phyloP scores from a whole-genome alignment of 1,140 invertebrate genomes.

The Eubasilissa regina region DNA sequence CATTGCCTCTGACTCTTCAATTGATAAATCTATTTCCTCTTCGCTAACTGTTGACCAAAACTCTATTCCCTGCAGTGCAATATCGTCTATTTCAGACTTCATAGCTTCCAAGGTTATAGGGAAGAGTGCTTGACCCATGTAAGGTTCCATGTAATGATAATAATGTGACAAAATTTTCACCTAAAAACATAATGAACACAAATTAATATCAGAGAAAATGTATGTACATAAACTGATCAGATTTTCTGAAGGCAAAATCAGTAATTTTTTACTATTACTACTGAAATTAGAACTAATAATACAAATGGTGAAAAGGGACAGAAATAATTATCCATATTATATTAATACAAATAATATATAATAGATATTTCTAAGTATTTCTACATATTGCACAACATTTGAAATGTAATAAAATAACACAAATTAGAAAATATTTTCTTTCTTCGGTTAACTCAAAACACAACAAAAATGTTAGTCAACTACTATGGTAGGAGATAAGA shows the following conservation, averaged over 20 bases:
- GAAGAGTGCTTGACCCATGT: conserved; percentile 98
- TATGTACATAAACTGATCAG: too few species aligned
- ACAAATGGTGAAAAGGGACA: too few species aligned
- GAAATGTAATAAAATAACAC: too few species aligned
- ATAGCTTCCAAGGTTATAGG: conserved; percentile 99
- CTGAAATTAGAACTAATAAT: too few species aligned
- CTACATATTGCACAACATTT: too few species aligned
- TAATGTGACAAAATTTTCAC: conserved; percentile 98
- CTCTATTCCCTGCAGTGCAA: conserved; percentile 98
- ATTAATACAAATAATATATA: too few species aligned
- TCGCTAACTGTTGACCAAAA: conserved; percentile 99
- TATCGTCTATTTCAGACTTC: conserved; percentile 96
- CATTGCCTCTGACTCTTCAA: conserved; percentile 94
- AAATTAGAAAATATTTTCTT: too few species aligned
- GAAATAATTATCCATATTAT: too few species aligned
- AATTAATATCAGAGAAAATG: not conserved
- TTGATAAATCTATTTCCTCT: conserved; percentile 97
- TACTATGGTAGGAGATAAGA: too few species aligned
- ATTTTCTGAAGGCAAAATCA: not conserved
- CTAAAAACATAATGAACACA: conserved; percentile 61
- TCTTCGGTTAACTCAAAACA: too few species aligned
- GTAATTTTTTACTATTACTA: not conserved
- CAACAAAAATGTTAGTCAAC: too few species aligned
- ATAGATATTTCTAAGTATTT: too few species aligned
- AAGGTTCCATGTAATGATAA: conserved; percentile 99